These are phyloP conservation scores for Cantharis lateralis DNA, from an alignment of 2,888 invertebrate genomes.

Conservation along the genomic window DNA sequence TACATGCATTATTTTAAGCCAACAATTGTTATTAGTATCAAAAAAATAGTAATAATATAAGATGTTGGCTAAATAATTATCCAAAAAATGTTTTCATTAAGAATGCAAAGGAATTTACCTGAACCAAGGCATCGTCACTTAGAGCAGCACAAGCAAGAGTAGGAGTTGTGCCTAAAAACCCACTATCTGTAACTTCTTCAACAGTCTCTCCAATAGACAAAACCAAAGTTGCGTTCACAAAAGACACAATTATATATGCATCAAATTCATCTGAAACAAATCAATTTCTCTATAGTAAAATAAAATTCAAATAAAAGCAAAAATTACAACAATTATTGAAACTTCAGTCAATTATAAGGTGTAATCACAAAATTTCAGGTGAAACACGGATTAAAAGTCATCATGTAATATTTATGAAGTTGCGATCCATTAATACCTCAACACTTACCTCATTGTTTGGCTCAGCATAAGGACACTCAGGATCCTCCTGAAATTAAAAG, in stretches of 20 bases:
- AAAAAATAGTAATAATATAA: not conserved
- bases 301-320: not conserved
- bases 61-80: not conserved
- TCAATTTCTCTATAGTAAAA: constrained; percentile 42
- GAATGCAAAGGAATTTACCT: constrained; percentile 62
- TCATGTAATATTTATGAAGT: constrained; percentile 38
- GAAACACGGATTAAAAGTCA: constrained; percentile 55
- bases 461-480: constrained; percentile 11
- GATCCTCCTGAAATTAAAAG: constrained; percentile 66
- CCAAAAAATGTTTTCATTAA: not conserved
- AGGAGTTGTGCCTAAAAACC: constrained; percentile 97
- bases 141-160: constrained; percentile 97
- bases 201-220: constrained; percentile 99
- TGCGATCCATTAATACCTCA: not conserved
- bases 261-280: constrained; percentile 94
- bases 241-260: constrained; percentile 99
- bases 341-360: constrained; percentile 26
- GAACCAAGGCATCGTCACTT: constrained; percentile 96
- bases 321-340: constrained; percentile 1
- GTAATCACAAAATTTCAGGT: constrained; percentile 53
- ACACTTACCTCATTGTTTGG: constrained; percentile 20
- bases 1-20: constrained; percentile 35
- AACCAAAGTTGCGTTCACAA: constrained; percentile 97
- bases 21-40: constrained; percentile 13
- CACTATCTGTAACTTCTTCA: constrained; percentile 99